Evolutionary conservation across 1,140 invertebrate genomes (phyloP), one percentile per base, ranked within the genome.

Genomic region (Diorhabda elongata): DNA sequence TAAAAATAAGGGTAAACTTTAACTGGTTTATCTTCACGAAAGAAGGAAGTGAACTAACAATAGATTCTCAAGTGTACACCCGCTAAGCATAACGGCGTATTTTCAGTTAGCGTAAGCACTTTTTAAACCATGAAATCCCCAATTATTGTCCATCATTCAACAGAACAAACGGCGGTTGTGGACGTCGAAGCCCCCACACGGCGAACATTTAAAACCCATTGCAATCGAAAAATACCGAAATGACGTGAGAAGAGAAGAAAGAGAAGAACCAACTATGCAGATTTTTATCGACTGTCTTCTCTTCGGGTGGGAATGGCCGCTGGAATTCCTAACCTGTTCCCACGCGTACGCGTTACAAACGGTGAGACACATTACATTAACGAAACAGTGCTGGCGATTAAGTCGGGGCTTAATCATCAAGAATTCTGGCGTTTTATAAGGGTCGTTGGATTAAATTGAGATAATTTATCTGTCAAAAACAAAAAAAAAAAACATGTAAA

Each of bases 261-360:
- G 43, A 44, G 61, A 62, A 62, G 42, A 44, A 62, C 42, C 42
- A 62, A 44, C n/a, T 62, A 62, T 62, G 61, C 61, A 62, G 61
- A 62, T 62, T 62, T 62, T 62, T 62, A 62, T 44, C 43, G 58
- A 26, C 26, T 26, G 26, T 52, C 6, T 6, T 52, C 47, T 52
- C 61, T 42, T 62, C 61, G 44, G 44, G n/a, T 62, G 61, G 61
- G 61, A 62, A 62, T 62, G 61, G 61, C 61, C 61, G 61, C 11
- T 62, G 61, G 61, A 47, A 62, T 62, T 62, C 61, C 61, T 62
- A 62, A 62, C 42, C 61, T 44, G 61, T 62, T 62, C 61, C 61
- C 61, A 62, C 61, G 61, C 61, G 61, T 44, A 62, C 47, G 47
- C 47, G 47, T n/a, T n/a, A 52, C 2, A 52, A 52, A n/a, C n/a